phyloP scores from a whole-genome alignment of 1,140 invertebrate genomes.

The Mya arenaria region DNA sequence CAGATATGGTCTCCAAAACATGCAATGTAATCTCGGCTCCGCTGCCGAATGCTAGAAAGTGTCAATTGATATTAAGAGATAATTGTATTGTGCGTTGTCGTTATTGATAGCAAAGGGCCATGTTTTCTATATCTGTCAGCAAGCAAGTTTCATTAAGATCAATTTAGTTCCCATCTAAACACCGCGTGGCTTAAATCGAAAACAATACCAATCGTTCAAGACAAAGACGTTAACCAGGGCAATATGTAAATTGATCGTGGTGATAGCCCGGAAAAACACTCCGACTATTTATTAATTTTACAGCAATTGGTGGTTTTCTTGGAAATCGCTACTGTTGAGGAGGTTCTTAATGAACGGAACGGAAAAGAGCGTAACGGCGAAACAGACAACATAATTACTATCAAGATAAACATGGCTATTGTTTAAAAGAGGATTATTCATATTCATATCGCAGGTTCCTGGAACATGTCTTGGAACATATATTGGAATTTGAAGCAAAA shows the following conservation, averaged over 20 bases:
- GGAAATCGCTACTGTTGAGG: no score
- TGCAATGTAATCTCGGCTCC: constrained; percentile 18
- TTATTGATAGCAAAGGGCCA: constrained; percentile 44
- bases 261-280: no score
- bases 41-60: constrained; percentile 16
- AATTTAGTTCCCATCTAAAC: constrained; percentile 53
- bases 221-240: constrained; percentile 44
- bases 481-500: no score
- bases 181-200: constrained; percentile 33
- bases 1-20: constrained; percentile 21
- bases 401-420: no score
- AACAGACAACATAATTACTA: no score
- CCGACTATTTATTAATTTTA: no score
- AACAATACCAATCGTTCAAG: constrained; percentile 44
- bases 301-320: no score
- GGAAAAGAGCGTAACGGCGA: no score
- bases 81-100: constrained; percentile 44
- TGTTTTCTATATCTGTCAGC: constrained; percentile 54
- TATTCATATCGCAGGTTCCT: no score
- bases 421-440: no score
- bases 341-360: no score
- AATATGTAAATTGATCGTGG: constrained; percentile 39
- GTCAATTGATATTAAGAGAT: constrained; percentile 50
- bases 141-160: constrained; percentile 47
- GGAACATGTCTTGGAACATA: no score